A percentile compares a stretch with the other conserved stretches of the same genome.
Evolutionary conservation across 1,140 invertebrate species (phyloP).

Genomic region (Asobara japonica): DNA sequence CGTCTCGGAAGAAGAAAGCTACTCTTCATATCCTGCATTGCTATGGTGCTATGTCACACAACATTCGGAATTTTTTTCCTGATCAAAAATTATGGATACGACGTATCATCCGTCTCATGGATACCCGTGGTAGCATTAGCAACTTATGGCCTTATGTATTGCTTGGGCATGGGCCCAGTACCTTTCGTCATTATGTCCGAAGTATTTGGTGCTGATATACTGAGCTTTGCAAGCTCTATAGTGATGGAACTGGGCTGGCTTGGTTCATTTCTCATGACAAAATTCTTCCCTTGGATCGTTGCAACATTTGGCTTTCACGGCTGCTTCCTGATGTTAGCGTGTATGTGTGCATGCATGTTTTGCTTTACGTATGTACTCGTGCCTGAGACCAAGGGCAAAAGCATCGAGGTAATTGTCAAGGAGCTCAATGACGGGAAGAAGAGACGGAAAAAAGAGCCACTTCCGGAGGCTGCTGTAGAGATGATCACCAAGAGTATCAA

Average conservation of each 20-base stretch:
- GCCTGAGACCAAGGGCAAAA: conserved; percentile 75
- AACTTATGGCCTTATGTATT: conserved; percentile 68
- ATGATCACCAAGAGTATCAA: conserved; percentile 1
- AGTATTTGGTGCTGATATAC: conserved; percentile 68
- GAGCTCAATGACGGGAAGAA: conserved; percentile 47
- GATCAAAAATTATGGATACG: conserved; percentile 47
- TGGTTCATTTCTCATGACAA: conserved; percentile 68
- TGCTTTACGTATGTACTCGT: conserved; percentile 61
- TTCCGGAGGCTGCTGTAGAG: not conserved
- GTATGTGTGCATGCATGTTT: conserved; percentile 26
- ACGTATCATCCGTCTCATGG: conserved; percentile 59
- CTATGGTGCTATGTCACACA: conserved; percentile 61
- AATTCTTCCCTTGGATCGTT: conserved; percentile 56
- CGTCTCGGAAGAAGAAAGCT: conserved; percentile 69
- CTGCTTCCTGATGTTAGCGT: conserved; percentile 54
- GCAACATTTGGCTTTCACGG: conserved; percentile 48
- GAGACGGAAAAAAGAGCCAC: conserved; percentile 22
- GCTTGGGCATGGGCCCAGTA: conserved; percentile 65
- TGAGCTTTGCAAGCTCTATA: conserved; percentile 65
- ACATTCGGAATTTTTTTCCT: conserved; percentile 62
- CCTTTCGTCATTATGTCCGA: conserved; percentile 74
- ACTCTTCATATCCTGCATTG: conserved; percentile 65
- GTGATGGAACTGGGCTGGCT: conserved; percentile 65
- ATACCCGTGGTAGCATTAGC: conserved; percentile 68
- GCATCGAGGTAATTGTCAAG: conserved; percentile 69